Percentiles rank a stretch among this genome's conserved stretches.
Conservation (phyloP, 2,113 vertebrate species). For the Misgurnus mizolepis region DNA sequence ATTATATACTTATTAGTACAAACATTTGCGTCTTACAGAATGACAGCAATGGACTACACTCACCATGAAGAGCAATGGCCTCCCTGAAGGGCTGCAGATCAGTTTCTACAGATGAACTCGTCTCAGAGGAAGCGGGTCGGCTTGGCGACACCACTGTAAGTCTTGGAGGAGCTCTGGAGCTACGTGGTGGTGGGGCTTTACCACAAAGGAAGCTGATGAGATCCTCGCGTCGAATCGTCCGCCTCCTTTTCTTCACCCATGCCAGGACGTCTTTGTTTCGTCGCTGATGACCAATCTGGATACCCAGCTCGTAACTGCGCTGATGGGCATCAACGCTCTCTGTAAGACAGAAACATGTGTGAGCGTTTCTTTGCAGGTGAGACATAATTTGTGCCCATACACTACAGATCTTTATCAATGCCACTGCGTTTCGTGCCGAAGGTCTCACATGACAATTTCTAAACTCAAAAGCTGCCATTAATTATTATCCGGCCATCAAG, state of each 20-base stretch:
- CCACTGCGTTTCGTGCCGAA: background rate
- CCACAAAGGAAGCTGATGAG: slow-evolving; percentile 99
- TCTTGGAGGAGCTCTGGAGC: slow-evolving; percentile 89
- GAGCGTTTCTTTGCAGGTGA: background rate
- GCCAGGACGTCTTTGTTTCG: slow-evolving; percentile 98
- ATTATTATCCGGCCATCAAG: background rate
- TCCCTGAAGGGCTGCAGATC: slow-evolving; percentile 99
- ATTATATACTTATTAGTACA: background rate
- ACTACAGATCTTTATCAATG: background rate
- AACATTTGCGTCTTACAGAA: no score
- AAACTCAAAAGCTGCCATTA: no score
- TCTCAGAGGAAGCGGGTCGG: slow-evolving; percentile 88
- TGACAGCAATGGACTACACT: slow-evolving; percentile 48
- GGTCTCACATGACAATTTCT: no score
- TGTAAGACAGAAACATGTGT: slow-evolving; percentile 57
- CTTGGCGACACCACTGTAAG: slow-evolving; percentile 93
- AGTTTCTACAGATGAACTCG: slow-evolving; percentile 93
- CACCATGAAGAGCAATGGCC: slow-evolving; percentile 98
- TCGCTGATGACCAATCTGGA: slow-evolving; percentile 94
- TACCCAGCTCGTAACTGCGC: slow-evolving; percentile 94
- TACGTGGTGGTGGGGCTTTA: slow-evolving; percentile 94
- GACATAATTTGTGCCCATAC: no score
- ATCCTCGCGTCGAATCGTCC: slow-evolving; percentile 97
- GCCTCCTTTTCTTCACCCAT: slow-evolving; percentile 98
- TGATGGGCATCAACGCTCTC: slow-evolving; percentile 95